Conservation (phyloP, 1,140 invertebrate genomes). For the Platorchestia sp. region DNA sequence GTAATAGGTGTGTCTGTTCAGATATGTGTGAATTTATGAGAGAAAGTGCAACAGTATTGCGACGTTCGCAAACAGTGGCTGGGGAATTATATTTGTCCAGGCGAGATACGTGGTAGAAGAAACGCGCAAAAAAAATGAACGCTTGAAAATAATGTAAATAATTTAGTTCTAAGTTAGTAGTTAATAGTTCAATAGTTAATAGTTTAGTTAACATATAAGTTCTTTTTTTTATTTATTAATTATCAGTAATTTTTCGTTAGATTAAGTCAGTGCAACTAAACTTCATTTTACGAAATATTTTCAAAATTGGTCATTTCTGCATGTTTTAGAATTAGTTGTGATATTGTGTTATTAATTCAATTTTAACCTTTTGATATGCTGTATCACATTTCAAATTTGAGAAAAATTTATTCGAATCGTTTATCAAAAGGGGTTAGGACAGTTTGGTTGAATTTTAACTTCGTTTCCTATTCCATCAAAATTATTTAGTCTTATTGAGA, state of each 20-base stretch:
- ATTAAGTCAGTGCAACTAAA: not conserved
- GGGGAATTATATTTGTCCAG: not conserved
- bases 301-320: not conserved
- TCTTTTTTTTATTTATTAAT: not conserved
- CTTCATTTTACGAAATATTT: not conserved
- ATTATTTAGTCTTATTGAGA: not conserved
- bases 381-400: not conserved
- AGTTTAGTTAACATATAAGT: not conserved
- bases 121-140: not conserved
- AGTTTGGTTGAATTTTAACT: not conserved
- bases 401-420: not conserved
- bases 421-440: not conserved
- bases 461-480: not conserved
- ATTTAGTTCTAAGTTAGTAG: not conserved
- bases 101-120: not conserved
- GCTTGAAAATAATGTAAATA: not conserved
- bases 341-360: not conserved
- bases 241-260: not conserved
- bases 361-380: not conserved
- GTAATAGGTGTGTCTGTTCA: not conserved
- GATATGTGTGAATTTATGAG: not conserved
- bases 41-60: not conserved
- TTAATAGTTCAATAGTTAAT: not conserved
- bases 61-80: not conserved
- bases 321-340: not conserved